These are phyloP conservation scores for Acropternis orthonyx DNA, from an alignment of 2,797 vertebrate species.

Conservation along the genomic window DNA sequence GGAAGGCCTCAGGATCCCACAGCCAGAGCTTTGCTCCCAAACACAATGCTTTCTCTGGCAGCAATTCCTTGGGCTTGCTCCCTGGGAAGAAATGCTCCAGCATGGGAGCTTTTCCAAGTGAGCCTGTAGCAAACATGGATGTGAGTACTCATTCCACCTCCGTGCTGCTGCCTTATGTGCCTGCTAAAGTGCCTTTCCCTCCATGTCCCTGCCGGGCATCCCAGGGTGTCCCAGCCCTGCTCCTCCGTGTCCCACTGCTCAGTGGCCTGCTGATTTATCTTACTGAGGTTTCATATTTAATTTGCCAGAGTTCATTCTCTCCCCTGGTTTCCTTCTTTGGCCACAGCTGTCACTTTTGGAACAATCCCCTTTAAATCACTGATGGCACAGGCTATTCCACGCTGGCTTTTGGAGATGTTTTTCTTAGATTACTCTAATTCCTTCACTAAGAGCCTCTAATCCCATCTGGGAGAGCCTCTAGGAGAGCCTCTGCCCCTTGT, in stretches of 20 bases:
- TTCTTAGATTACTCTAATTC: not conserved
- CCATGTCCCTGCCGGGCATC: not conserved
- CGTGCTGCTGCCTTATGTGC: not conserved
- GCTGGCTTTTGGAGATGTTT: not conserved
- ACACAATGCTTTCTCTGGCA: not conserved
- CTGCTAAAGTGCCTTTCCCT: not conserved
- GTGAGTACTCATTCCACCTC: not conserved
- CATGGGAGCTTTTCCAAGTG: not conserved
- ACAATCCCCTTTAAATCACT: not conserved
- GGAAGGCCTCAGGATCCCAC: not conserved
- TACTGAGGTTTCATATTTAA: not conserved
- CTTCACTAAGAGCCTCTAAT: not conserved
- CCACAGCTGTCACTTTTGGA: not conserved
- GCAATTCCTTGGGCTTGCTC: not conserved
- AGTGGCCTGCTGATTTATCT: not conserved
- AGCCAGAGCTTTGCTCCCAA: not conserved
- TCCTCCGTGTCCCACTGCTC: not conserved
- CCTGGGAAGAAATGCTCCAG: not conserved
- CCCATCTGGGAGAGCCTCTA: fast-evolving
- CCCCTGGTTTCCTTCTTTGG: slow-evolving; percentile 26
- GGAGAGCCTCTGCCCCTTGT: not conserved
- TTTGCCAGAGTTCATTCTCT: not conserved
- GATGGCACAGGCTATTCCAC: not conserved
- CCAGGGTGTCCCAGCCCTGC: not conserved
- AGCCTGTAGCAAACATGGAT: not conserved